Evolutionary conservation across 2,797 vertebrate genomes (phyloP), one percentile per base, ranked within the genome.

Genomic region (Anguilla obscura): DNA sequence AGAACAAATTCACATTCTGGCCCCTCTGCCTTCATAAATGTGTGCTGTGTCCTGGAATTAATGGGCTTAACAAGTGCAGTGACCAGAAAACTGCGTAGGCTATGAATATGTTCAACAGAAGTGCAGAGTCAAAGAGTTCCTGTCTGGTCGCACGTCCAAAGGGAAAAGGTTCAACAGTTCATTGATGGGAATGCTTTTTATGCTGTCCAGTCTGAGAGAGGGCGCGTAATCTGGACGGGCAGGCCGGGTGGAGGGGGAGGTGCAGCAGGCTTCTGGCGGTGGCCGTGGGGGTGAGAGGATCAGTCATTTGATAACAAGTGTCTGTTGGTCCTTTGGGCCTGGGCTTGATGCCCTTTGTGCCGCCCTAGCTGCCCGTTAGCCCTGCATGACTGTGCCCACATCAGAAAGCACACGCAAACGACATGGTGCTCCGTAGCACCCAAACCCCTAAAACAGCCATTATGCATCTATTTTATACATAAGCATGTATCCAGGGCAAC

Each of bases 241-340:
- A 93, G 94, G 93, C 92, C 86, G 87, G 92, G 90, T 80, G 93
- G 91, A 12, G 91, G 27, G 79, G 92, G 92, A 94, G 94, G 94
- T 95, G 95, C 94, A 94, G 91, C 85, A 90, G 89, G 88, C 71
- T 85, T 7, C 52, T 86, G 87, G 66, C 54, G 3, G 50, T 7
- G 4, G 85, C 52, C 76, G 21, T 24, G 63, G 92, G 93, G 93
- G 94, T 92, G 91, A 90, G 91, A 93, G 95, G 95, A 96, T 96
- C 94, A 96, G 93, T 93, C 94, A 95, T 96, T 95, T 95, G 94
- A 96, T 96, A 96, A 95, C 95, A 96, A 95, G 93, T 95, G 95
- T 96, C 96, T 94, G 94, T 93, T 93, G 93, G 91, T 95, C 93
- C 95, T 94, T 93, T 93, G 92, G 93, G 90, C 89, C 56, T 63